Conservation (phyloP, 1,140 invertebrate genomes). For the Leptinotarsa undecemlineata region DNA sequence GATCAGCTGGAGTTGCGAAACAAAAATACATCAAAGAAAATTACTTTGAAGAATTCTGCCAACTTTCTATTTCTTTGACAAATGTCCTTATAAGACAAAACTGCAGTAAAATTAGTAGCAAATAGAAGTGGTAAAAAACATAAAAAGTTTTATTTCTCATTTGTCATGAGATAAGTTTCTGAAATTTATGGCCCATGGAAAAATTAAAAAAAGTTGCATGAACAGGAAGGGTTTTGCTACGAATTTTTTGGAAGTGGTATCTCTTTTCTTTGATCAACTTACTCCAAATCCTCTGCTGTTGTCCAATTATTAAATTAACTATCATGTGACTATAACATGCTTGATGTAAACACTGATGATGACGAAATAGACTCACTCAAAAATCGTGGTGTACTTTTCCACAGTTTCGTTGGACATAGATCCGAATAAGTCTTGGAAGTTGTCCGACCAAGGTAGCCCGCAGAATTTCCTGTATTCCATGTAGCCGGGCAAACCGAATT, state of each 20-base stretch:
- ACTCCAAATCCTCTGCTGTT: too few species aligned
- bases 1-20: too few species aligned
- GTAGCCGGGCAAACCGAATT: constrained; percentile 90
- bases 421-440: constrained; percentile 84
- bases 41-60: too few species aligned
- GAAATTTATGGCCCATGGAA: neutral
- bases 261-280: neutral
- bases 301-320: neutral
- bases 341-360: neutral
- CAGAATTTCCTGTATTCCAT: constrained; percentile 93
- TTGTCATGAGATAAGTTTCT: too few species aligned
- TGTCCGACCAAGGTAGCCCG: constrained; percentile 76
- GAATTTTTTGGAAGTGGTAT: too few species aligned
- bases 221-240: neutral
- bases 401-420: constrained; percentile 90
- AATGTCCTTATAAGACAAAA: too few species aligned
- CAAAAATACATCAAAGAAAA: too few species aligned
- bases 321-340: constrained; percentile 17
- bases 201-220: neutral
- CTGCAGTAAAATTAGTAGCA: too few species aligned
- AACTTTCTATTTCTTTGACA: too few species aligned
- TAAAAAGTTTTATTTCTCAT: too few species aligned
- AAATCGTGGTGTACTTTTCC: constrained; percentile 73
- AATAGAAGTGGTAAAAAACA: too few species aligned
- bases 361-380: constrained; percentile 64